Evolutionary conservation across 2,797 vertebrate species (phyloP), one percentile per base, ranked within the genome.

Genomic region (Tokudaia tokunoshimensis): DNA sequence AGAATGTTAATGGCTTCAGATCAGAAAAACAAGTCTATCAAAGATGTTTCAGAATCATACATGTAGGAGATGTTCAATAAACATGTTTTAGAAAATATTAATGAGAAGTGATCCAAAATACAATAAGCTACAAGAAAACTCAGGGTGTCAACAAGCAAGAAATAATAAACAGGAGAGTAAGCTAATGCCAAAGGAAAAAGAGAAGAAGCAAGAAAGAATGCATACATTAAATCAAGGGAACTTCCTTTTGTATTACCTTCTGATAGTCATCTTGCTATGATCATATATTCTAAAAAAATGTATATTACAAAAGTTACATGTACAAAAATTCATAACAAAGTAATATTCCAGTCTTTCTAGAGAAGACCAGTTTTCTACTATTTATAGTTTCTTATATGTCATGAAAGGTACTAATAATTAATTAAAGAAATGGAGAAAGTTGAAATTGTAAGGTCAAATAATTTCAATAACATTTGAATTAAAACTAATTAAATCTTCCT

Each of bases 381-480:
- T 29, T 79, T 70, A 50, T 22, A 78, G 26, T 47, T 61, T 90
- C 34, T 89, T n/a, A 57, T 37, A 83, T 63, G 3, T 26, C 14
- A 80, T 3, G 52, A 0, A 74, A 12, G 41, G 61, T 67, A 83
- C 44, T 59, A 86, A 80, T 63, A 91, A 86, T 31, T 83, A 79
- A 65, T 44, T 9, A 83, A 87, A 75, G 52, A 81, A 70, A 50
- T 65, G 55, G 2, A 76, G 7, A 70, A 79, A 31, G 3, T 26
- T 89, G 34, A 88, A 67, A 47, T 44, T 88, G 24, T 50, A 50
- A 76, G 13, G 6, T 65, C 50, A 93, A 88, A 89, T 37, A 65
- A 87, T n/a, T 95, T 95, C 47, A n/a, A 89, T 67, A 83, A 96
- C 76, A 72, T 7, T 29, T 59, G 2, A 65, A 75, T 74, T 79